Evolutionary conservation across 2,113 vertebrate species (phyloP), one percentile per base, ranked within the genome.

Genomic region (Hystrix cristata): DNA sequence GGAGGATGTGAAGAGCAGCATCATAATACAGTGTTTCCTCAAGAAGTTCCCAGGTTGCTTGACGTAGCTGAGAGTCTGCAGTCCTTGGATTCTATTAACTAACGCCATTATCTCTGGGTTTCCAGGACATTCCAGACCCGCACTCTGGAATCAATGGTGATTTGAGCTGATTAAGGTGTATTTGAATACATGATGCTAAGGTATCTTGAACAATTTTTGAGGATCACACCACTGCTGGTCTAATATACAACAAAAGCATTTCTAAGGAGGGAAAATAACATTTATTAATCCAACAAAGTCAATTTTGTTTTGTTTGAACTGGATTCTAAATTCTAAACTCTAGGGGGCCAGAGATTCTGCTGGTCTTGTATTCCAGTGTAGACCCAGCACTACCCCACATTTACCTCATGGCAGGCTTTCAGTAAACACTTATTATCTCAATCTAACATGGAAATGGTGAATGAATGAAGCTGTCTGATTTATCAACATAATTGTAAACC

Each of bases 271-370:
- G 34, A 16, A 91, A 89, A 86, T 89, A 31, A 46, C 15, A 27
- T n/a, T 76, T 55, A 67, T 23, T 91, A 90, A 91, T 51, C 6
- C 48, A 81, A 84, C 27, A 89, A 53, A 51, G 23, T 65, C 62
- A 25, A 48, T 53, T n/a, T 74, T 64, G 57, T 64, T 64, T 55
- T 59, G 0, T 59, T 46, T 87, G 27, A 95, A 79, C 4, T 57
- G 10, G 12, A 53, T 72, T 76, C 43, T n/a, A 59, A 59, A 91
- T 59, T 85, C 74, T 55, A 38, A 60, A 62, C 13, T 71, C 13
- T n/a, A 62, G 18, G 25, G n/a, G 43, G 10, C 31, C 38, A 62
- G 65, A 55, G 62, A 53, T 9, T 25, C 72, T 48, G 14, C 4
- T 31, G 31, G 14, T 59, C 16, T 87, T 62, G 18, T 8, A 18